Base-by-base conservation (phyloP, 2,113 vertebrate genomes). In the Nerophis lumbriciformis region DNA sequence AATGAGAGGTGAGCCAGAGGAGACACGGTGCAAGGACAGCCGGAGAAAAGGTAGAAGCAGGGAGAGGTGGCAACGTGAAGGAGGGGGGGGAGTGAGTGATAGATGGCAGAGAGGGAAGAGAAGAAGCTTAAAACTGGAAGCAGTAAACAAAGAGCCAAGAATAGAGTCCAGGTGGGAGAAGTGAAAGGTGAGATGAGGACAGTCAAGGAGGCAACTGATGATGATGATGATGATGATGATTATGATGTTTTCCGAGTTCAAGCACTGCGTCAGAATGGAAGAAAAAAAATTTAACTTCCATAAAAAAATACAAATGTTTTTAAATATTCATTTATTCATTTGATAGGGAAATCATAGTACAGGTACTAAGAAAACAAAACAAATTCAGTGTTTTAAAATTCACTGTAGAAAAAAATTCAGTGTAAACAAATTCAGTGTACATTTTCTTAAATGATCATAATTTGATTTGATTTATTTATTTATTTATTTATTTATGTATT, bases 1-100 rank as follows among this genome's bases (percentile, higher is more conserved):
- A 87, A 88, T 83, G 83, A 88, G 85, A 88, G 85, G 87, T 88
- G 85, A 87, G 85, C 87, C 87, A 88, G 85, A 88, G 87, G 85
- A 88, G 87, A 87, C 78, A 79, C 56, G 15, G 64, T 79, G 71
- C 81, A 84, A 87, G 85, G 85, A 74, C 83, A 85, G 80, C 82
- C 70, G 63, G 69, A 79, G 78, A 78, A 73, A 85, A 81, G 85
- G 79, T 84, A 79, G 78, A 77, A 86, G 79, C 78, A 81, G 81
- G 79, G 80, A 83, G 21, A 56, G 75, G 75, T 75, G 78, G 77
- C 78, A 77, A 85, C 79, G 82, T 81, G 85, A 28, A 28, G 28
- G 78, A 78, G 78, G 84, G 80, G 80, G 82, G 78, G 76, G 76
- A 82, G 79, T 79, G 82, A 87, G 82, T 83, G 82, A 88, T 85